phyloP scores from a whole-genome alignment of 2,113 vertebrate genomes.

The Neodontobutis hainanensis region DNA sequence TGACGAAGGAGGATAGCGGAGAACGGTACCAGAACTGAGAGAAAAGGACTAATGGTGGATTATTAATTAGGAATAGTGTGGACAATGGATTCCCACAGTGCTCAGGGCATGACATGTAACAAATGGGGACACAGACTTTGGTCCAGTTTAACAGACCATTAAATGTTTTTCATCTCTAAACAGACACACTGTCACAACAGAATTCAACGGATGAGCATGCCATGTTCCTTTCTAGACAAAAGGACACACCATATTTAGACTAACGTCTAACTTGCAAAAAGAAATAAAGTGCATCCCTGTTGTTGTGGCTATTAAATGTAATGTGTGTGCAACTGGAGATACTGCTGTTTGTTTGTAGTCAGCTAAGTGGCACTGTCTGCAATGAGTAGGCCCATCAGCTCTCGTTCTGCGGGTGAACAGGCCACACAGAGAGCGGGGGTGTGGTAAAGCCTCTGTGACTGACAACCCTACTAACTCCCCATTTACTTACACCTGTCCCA shows the following conservation, averaged over 20 bases:
- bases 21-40: slow-evolving; percentile 12
- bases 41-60: slow-evolving; percentile 51
- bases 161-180: slow-evolving; percentile 23
- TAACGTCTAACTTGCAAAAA: too few species aligned
- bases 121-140: slow-evolving; percentile 48
- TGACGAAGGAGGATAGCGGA: slow-evolving; percentile 50
- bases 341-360: slow-evolving; percentile 23
- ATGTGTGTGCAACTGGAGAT: neutral
- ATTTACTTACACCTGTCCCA: slow-evolving; percentile 53
- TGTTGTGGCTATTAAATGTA: neutral
- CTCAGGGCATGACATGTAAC: slow-evolving; percentile 19
- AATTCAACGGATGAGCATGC: slow-evolving; percentile 10
- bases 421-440: slow-evolving; percentile 62
- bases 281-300: neutral
- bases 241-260: too few species aligned
- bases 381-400: slow-evolving; percentile 21
- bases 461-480: slow-evolving; percentile 38
- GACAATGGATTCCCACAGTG: slow-evolving; percentile 60
- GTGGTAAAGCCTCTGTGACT: slow-evolving; percentile 34
- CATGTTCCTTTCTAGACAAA: too few species aligned
- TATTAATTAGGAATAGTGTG: slow-evolving; percentile 65
- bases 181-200: slow-evolving; percentile 14
- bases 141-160: slow-evolving; percentile 25
- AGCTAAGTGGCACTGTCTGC: slow-evolving; percentile 42
- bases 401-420: slow-evolving; percentile 28